Evolutionary conservation across 2,113 vertebrate species (phyloP).

Genomic region (Vimba vimba): DNA sequence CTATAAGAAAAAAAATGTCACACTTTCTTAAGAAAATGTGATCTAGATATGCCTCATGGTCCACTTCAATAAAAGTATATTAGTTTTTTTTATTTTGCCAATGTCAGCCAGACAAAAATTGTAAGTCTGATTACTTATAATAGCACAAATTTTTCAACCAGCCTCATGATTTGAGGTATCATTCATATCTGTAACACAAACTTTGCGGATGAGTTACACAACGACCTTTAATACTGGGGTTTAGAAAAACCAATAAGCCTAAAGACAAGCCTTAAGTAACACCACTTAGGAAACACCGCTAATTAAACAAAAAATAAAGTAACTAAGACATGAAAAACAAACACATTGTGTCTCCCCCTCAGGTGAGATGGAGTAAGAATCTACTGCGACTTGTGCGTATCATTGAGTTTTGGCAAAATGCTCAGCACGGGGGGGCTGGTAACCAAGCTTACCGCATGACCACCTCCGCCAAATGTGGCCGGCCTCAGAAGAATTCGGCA

Average conservation of each 20-base stretch:
- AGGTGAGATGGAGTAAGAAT: slow-evolving; percentile 13
- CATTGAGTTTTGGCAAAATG: slow-evolving; percentile 16
- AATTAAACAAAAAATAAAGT: not conserved
- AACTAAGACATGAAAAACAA: not conserved
- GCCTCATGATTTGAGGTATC: not conserved
- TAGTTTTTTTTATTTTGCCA: not conserved
- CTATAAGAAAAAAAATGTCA: too few species aligned
- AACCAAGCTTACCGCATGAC: slow-evolving; percentile 50
- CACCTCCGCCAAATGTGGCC: slow-evolving; percentile 54
- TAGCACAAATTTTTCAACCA: not conserved
- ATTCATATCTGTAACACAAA: not conserved
- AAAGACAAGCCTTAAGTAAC: not conserved
- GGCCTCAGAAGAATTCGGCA: slow-evolving; percentile 47
- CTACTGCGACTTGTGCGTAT: not conserved
- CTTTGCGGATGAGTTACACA: not conserved
- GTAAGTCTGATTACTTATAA: not conserved
- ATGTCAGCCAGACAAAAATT: not conserved
- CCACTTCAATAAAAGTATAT: not conserved
- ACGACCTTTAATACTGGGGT: not conserved
- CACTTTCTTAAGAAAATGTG: too few species aligned
- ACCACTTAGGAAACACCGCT: not conserved
- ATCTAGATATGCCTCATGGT: not conserved
- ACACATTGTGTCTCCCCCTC: not conserved
- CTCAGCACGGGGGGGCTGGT: slow-evolving; percentile 46
- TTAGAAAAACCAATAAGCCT: not conserved